phyloP scores from a whole-genome alignment of 2,113 vertebrate genomes.

The Phalacrocorax pelagicus region DNA sequence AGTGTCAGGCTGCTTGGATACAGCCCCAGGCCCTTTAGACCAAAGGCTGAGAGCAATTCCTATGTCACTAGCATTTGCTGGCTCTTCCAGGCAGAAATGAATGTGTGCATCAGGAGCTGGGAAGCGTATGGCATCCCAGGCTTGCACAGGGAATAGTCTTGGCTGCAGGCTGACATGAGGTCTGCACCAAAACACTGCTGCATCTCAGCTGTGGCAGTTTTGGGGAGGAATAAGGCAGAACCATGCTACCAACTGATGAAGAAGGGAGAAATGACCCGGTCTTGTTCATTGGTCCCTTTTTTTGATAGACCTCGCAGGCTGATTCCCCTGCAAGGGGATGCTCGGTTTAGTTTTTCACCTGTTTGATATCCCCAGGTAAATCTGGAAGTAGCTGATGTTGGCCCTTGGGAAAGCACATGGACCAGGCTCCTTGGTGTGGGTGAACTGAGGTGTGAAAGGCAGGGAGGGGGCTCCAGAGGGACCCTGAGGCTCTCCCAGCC shows the following conservation, averaged over 20 bases:
- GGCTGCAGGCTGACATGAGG: background rate
- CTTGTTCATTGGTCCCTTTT: background rate
- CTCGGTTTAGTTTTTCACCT: background rate
- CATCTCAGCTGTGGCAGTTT: background rate
- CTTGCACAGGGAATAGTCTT: background rate
- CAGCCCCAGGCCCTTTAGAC: background rate
- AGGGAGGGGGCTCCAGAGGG: background rate
- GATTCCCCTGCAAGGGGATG: background rate
- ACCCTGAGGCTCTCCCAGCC: background rate
- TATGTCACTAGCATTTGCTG: background rate
- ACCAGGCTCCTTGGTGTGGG: accelerated
- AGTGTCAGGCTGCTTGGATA: background rate
- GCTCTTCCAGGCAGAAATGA: background rate
- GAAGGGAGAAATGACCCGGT: background rate
- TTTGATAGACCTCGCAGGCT: background rate
- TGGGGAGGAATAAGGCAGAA: background rate
- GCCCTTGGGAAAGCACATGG: background rate
- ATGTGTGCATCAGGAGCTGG: background rate
- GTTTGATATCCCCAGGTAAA: background rate
- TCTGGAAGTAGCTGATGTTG: background rate
- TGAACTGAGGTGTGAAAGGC: background rate
- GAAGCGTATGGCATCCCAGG: background rate
- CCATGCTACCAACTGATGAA: accelerated
- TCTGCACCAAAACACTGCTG: background rate
- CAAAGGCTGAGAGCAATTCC: background rate